A percentile compares a stretch with the other conserved stretches of the same genome.
These are phyloP conservation scores for Isichthys henryi DNA, from an alignment of 2,113 vertebrate genomes.

Conservation along the genomic window DNA sequence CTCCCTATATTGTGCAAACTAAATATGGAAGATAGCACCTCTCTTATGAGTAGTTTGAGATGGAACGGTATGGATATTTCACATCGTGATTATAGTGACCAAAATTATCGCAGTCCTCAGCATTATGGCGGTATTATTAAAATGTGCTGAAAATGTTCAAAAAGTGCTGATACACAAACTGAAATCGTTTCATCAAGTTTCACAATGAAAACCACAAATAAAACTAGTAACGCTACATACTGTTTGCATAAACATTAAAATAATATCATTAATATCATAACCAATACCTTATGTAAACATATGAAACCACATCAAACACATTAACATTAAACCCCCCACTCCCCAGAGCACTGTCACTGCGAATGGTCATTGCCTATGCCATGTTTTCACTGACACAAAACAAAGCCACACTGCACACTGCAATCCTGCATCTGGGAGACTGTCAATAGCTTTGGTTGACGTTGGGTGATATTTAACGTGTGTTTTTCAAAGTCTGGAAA, in stretches of 20 bases:
- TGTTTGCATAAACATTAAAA: neutral
- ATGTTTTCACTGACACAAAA: too few relatives aligned
- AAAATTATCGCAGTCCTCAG: too few relatives aligned
- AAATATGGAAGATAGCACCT: constrained; percentile 36
- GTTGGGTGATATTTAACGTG: neutral
- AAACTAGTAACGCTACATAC: neutral
- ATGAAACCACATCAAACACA: neutral
- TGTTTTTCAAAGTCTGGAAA: neutral
- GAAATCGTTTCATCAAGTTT: neutral
- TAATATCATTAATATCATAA: neutral
- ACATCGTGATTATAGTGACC: neutral
- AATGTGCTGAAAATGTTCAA: neutral
- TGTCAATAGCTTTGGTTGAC: neutral
- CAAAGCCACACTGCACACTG: neutral
- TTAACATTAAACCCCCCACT: neutral
- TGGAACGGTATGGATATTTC: neutral
- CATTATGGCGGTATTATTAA: neutral
- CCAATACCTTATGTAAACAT: neutral
- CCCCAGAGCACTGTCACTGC: too few relatives aligned
- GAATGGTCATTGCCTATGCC: too few relatives aligned
- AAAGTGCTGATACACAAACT: neutral
- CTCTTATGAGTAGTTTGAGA: neutral
- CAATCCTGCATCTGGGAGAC: neutral
- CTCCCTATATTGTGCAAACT: constrained; percentile 31
- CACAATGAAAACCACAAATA: neutral